Base-by-base conservation (phyloP, 2,888 invertebrate genomes). In the Theodoxus fluviatilis region DNA sequence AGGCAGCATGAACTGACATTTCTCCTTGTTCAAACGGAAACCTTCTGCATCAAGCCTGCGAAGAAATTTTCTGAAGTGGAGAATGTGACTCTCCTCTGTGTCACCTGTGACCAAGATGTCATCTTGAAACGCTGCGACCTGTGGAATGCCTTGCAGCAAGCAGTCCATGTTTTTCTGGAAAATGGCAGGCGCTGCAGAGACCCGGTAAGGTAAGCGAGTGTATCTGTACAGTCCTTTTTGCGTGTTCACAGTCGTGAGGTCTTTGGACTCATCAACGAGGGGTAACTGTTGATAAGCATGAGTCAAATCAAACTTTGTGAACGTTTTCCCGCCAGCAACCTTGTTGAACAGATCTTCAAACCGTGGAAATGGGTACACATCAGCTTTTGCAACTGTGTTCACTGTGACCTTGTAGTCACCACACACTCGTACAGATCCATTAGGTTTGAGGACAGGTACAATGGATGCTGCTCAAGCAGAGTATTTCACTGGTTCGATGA, bases 181-280 rank as follows among this genome's bases (percentile, higher is more conserved):
- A n/a, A n/a, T n/a, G n/a, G n/a, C n/a, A n/a, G n/a, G n/a, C n/a
- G n/a, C n/a, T n/a, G n/a, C n/a, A n/a, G n/a, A n/a, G n/a, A n/a
- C n/a, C n/a, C n/a, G n/a, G n/a, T n/a, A n/a, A n/a, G n/a, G n/a
- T n/a, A n/a, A n/a, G n/a, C n/a, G n/a, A n/a, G n/a, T n/a, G n/a
- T n/a, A n/a, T n/a, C n/a, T n/a, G n/a, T n/a, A n/a, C n/a, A n/a
- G n/a, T n/a, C n/a, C n/a, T n/a, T n/a, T n/a, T n/a, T n/a, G n/a
- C n/a, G n/a, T n/a, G n/a, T n/a, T 61, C 35, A 61, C 37, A n/a
- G 15, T 61, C n/a, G 59, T 61, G 3, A 61, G 59, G 18, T 61
- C 59, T 33, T 61, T 61, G 15, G 35, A 61, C 18, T 61, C 12
- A 7, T 33, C 35, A 18, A 0, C 12, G 6, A 61, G 3, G 7